Evolutionary conservation across 2,797 vertebrate genomes (phyloP), one percentile per base, ranked within the genome.

Genomic region (Dryobates pubescens): DNA sequence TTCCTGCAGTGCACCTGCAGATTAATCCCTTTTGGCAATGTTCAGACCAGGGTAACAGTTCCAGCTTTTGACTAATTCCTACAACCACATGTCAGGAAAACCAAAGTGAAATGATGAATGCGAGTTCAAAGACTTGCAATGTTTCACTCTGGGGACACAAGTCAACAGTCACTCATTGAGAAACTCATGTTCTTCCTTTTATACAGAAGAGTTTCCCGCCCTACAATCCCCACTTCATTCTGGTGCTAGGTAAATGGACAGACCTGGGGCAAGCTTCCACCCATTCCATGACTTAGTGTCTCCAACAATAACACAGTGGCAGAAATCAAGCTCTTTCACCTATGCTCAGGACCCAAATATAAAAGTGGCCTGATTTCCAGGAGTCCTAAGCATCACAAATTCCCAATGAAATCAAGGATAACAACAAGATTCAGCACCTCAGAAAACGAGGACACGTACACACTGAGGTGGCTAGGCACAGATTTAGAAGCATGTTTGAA

Each of bases 401-500:
- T 61, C 87, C 85, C 93, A 89, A 5, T 91, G 89, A 94, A 83
- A 94, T 90, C 73, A 92, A 82, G 89, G 92, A 10, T 87, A 94
- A 89, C 82, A 94, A 92, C 89, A 91, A 76, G 82, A 90, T 78
- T 73, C 93, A 84, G 89, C 96, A 92, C 93, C 92, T 94, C 20
- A 2, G 82, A 62, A 96, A 96, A 96, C 0, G 26, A 93, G 94
- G 89, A 62, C 94, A 83, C 45, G 67, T 30, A 80, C 70, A 22
- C 68, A 93, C 81, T 3, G 89, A 94, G 73, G 93, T 89, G 92
- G 53, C 93, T 94, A 53, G 49, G 89, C 86, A 70, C 82, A 20
- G 53, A 94, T 94, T 93, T 94, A 94, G 95, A 78, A 93, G 86
- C 1, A 13, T 0, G 32, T 83, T 62, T 90, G 94, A 91, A 93